Base-by-base conservation (phyloP, 2,113 vertebrate species). In the Scortum barcoo region DNA sequence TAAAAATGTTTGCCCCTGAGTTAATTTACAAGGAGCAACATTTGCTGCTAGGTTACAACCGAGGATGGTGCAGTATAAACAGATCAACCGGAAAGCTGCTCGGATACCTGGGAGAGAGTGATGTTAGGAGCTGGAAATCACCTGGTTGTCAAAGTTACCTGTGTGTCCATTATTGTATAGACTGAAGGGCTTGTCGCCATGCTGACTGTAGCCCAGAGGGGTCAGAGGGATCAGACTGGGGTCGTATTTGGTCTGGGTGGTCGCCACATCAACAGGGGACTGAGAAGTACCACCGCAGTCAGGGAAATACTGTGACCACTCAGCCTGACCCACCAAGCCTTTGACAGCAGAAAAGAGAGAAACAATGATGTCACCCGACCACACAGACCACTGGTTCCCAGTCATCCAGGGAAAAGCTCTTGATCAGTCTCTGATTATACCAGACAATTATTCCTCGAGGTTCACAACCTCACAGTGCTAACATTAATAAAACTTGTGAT, bases 121-220 rank as follows among this genome's bases (percentile, higher is more conserved):
- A 11, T 62, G 40, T 16, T 24, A 10, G 38, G 36, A 38, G 16
- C 12, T 22, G 46, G 46, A 69, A 63, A 62, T 53, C 0, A 36
- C 3, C 24, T 5, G 28, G 72, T 56, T 77, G 74, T 50, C 67
- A 72, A 72, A 81, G 77, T 93, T 95, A 99, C 98, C 97, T 85
- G 97, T 97, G 89, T 99, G 98, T 13, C 97, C 97, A 0, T 97
- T 97, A 65, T 99, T 98, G 78, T 74, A 87, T 7, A 98, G 93
- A 7, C 77, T 92, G 90, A 97, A 95, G 42, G 89, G 77, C 1
- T 72, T 72, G 1, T 87, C 77, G 11, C 89, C 93, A 0, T 95
- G 94, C 57, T 84, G 90, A 20, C 90, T 90, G 85, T 97, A 98
- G 48, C 97, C 97, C 30, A 93, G 78, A 0, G 92, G 95, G 53